Conservation (phyloP, 2,888 invertebrate species). For the Mechanitis messenoides region DNA sequence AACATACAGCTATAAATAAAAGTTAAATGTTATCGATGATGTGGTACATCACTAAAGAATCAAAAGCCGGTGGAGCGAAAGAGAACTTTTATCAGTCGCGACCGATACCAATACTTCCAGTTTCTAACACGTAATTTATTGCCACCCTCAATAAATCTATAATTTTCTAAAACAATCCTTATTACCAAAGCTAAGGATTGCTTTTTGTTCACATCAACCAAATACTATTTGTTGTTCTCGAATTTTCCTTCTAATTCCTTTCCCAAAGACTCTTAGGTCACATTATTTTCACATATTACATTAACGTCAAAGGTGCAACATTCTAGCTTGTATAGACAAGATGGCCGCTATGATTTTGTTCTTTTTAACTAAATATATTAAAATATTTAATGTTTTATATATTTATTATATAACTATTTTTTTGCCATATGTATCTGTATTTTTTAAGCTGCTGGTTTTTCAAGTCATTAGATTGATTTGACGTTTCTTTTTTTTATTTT, state of each 20-base stretch:
- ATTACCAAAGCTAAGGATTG: conserved; percentile 17
- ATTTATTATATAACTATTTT: no score
- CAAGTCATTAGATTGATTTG: no score
- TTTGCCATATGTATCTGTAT: no score
- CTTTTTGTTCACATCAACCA: conserved; percentile 10
- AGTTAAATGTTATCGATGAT: conserved; percentile 8
- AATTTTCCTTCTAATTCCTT: conserved; percentile 19
- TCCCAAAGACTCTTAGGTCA: conserved; percentile 15
- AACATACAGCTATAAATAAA: neutral
- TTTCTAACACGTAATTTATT: conserved; percentile 64
- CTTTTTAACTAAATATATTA: no score
- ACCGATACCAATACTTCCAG: conserved; percentile 65
- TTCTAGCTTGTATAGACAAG: neutral
- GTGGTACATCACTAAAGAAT: conserved; percentile 44
- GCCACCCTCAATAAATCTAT: conserved; percentile 46
- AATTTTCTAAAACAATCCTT: conserved; percentile 16
- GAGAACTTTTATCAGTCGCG: conserved; percentile 68
- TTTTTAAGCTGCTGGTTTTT: no score
- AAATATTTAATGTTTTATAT: no score
- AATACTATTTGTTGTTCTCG: conserved; percentile 7
- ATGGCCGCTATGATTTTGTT: no score
- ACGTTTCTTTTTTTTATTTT: no score
- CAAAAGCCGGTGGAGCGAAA: conserved; percentile 58
- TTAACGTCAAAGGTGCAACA: neutral
- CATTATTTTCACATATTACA: conserved; percentile 2